Conservation (phyloP, 2,888 invertebrate species). For the Hetaerina titia region DNA sequence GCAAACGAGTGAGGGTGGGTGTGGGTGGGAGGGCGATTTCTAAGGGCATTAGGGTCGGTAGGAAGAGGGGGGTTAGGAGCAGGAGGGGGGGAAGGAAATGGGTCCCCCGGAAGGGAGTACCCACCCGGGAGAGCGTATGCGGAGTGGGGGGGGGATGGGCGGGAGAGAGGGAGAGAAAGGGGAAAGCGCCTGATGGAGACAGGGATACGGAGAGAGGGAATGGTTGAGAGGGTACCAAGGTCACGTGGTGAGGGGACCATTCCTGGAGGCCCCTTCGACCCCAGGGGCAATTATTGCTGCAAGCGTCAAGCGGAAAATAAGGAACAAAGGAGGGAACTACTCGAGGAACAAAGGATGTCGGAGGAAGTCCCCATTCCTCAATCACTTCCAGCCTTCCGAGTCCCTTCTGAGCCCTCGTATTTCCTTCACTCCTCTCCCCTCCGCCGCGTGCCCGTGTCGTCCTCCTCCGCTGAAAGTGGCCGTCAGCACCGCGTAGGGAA, state of each 20-base stretch:
- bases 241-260: background rate
- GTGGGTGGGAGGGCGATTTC: background rate
- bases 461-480: background rate
- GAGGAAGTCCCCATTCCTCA: background rate
- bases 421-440: background rate
- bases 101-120: background rate
- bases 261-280: background rate
- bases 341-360: conserved; percentile 38
- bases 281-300: conserved; percentile 35
- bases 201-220: background rate
- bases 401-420: background rate
- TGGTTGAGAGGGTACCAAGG: conserved; percentile 31
- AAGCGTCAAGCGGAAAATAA: conserved; percentile 34
- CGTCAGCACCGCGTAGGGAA: background rate
- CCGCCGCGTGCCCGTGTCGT: background rate
- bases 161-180: background rate
- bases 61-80: background rate
- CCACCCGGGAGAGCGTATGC: background rate
- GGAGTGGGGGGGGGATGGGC: background rate
- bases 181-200: background rate
- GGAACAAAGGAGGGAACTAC: conserved; percentile 37
- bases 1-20: background rate
- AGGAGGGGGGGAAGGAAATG: background rate
- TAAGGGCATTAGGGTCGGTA: background rate
- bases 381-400: conserved; percentile 19